Base-by-base conservation (phyloP, 1,140 invertebrate genomes). In the Ridgeia piscesae region DNA sequence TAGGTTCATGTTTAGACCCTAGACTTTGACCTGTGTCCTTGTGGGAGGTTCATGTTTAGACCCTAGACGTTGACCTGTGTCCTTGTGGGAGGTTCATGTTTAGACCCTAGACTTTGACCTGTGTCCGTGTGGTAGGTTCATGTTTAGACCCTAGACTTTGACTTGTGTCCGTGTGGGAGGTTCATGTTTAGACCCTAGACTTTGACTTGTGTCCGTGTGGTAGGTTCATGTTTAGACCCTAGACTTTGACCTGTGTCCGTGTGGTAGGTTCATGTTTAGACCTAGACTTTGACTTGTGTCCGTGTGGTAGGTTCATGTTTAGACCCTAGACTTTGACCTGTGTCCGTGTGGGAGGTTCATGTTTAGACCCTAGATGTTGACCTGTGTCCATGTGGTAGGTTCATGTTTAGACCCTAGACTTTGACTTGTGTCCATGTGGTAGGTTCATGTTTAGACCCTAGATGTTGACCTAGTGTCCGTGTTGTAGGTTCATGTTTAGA, bases 291-390 rank as follows among this genome's bases (percentile, higher is more conserved):
- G 95, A 96, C 93, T 93, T 96, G 1, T 96, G 95, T 94, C 93
- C 33, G 89, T 94, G 77, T 94, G 94, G 94, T 95, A 94, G 94
- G 94, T 94, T 17, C n/a, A 89, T 27, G 31, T 27, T 35, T 89
- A 33, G n/a, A 89, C 34, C 89, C 89, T 33, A 31, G 95, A 96
- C 92, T 95, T 95, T 94, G 95, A 96, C 93, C 93, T 96, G 1
- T 96, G 95, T 94, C 93, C 95, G 1, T 95, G 95, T 2, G 2
- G 91, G n/a, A n/a, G n/a, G n/a, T n/a, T n/a, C n/a, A n/a, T n/a
- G n/a, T n/a, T n/a, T n/a, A n/a, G n/a, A n/a, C n/a, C n/a, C n/a
- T 35, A 90, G 95, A 96, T 92, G 95, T 95, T 94, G 95, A 96
- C 93, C 93, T 96, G 1, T 96, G 95, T 94, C 93, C 33, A 89